Percentiles rank a stretch among this genome's conserved stretches.
Evolutionary conservation across 2,113 vertebrate genomes (phyloP).

Genomic region (Sinosuthora webbiana): DNA sequence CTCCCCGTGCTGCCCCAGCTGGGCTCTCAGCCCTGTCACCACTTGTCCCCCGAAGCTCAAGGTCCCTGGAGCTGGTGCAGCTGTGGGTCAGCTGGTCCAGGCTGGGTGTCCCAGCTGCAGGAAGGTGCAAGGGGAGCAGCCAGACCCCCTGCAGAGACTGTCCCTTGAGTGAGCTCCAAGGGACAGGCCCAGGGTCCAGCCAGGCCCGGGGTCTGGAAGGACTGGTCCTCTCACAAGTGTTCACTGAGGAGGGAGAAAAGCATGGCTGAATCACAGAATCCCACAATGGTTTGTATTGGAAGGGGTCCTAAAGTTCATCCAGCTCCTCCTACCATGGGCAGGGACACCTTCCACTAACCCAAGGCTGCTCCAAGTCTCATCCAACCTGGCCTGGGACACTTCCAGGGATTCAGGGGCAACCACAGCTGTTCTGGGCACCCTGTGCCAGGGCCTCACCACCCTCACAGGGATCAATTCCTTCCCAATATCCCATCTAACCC

Average conservation of each 20-base stretch:
- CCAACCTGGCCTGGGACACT: background rate
- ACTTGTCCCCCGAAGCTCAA: background rate
- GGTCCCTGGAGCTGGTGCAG: background rate
- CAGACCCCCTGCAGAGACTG: background rate
- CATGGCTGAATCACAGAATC: background rate
- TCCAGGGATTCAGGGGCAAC: background rate
- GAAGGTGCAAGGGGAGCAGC: background rate
- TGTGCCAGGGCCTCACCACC: background rate
- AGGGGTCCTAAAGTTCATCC: background rate
- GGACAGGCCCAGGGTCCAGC: background rate
- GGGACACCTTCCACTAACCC: background rate
- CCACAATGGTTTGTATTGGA: background rate
- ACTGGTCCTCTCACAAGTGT: constrained; percentile 49
- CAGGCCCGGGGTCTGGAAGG: background rate
- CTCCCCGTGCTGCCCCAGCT: accelerated
- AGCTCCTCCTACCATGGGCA: background rate
- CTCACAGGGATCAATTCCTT: accelerated
- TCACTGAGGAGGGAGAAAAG: constrained; percentile 3
- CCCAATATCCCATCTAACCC: background rate
- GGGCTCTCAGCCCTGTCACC: background rate
- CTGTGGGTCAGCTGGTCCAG: accelerated
- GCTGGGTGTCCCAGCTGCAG: background rate
- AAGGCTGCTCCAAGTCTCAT: accelerated
- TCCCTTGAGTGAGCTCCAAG: background rate
- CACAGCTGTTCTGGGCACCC: background rate